phyloP scores from a whole-genome alignment of 2,113 vertebrate genomes.

The Trichomycterus rosablanca region DNA sequence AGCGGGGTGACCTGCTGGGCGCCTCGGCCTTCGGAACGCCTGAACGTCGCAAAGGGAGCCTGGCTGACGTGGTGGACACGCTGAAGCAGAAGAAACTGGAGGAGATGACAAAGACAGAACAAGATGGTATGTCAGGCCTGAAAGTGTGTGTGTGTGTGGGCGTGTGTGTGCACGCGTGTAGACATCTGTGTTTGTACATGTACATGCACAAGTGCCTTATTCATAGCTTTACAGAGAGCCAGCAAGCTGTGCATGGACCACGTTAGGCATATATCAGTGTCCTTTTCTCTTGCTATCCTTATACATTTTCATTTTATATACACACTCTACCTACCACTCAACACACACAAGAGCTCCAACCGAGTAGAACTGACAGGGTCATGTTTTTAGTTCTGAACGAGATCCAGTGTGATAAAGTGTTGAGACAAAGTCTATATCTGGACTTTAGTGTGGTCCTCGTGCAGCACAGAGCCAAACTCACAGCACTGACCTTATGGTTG shows the following conservation, averaged over 20 bases:
- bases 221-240: constrained; percentile 24
- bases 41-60: constrained; percentile 97
- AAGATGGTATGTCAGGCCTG: constrained; percentile 80
- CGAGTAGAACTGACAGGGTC: constrained; percentile 61
- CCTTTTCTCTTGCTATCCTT: constrained; percentile 18
- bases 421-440: constrained; percentile 56
- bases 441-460: constrained; percentile 64
- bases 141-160: constrained; percentile 22
- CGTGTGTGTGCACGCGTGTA: constrained; percentile 28
- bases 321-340: constrained; percentile 11
- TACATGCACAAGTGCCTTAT: constrained; percentile 36
- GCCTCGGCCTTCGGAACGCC: constrained; percentile 94
- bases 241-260: constrained; percentile 16
- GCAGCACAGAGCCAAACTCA: constrained; percentile 65
- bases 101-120: constrained; percentile 98
- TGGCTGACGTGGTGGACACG: constrained; percentile 97
- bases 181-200: constrained; percentile 39
- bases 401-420: constrained; percentile 68
- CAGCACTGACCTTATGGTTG: too few relatives aligned
- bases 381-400: constrained; percentile 69
- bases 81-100: constrained; percentile 99
- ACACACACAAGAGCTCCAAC: constrained; percentile 11
- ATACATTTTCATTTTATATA: constrained; percentile 4
- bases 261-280: constrained; percentile 36
- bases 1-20: constrained; percentile 90